phyloP scores from a whole-genome alignment of 2,113 vertebrate genomes.

The Caloenas nicobarica region DNA sequence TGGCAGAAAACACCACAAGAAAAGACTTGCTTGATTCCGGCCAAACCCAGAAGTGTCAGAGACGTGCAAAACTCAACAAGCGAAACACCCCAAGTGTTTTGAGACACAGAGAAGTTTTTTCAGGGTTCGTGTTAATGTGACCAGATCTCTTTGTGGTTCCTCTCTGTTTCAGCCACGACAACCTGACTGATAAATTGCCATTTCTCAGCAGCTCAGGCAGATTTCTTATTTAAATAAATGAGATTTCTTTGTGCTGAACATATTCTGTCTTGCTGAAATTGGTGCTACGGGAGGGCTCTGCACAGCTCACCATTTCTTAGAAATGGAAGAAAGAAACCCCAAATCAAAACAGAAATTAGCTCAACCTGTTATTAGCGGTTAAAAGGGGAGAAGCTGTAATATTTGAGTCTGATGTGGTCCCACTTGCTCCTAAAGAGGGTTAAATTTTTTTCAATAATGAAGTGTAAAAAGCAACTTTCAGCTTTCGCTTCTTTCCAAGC shows the following conservation, averaged over 20 bases:
- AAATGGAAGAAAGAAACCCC: slow-evolving; percentile 39
- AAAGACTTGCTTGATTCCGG: neutral
- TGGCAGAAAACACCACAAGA: slow-evolving; percentile 26
- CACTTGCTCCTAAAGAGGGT: slow-evolving; percentile 32
- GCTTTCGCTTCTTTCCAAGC: neutral
- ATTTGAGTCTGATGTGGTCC: slow-evolving; percentile 30
- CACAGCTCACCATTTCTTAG: neutral
- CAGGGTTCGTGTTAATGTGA: neutral
- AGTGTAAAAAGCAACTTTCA: neutral
- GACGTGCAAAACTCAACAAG: neutral
- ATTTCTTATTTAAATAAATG: neutral
- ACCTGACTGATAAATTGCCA: neutral
- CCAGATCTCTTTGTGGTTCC: neutral
- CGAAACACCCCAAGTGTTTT: neutral
- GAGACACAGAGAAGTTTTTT: neutral
- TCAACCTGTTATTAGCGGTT: slow-evolving; percentile 40
- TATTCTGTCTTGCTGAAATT: neutral
- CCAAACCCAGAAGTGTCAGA: neutral
- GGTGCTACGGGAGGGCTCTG: neutral
- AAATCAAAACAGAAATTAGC: slow-evolving; percentile 42
- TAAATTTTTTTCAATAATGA: neutral
- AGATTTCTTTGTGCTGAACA: neutral
- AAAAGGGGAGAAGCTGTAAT: slow-evolving; percentile 48
- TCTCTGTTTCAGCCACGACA: neutral
- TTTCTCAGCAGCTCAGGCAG: neutral